Evolutionary conservation across 2,113 vertebrate species (phyloP), one percentile per base, ranked within the genome.

Genomic region (Calyptomena viridis): DNA sequence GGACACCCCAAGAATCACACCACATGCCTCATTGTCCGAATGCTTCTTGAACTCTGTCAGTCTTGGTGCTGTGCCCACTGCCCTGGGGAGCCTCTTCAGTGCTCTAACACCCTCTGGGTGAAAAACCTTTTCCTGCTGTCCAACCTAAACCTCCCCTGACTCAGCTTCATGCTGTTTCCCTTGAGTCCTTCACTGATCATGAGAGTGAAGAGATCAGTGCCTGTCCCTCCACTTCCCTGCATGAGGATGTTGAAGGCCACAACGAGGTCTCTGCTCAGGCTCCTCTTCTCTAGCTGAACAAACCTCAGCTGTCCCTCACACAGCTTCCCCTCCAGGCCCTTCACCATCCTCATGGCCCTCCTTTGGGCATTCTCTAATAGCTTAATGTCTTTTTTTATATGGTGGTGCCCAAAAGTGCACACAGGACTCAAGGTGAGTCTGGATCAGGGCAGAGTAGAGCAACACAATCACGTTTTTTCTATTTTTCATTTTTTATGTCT

Each of bases 271-370:
- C n/a, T n/a, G n/a, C n/a, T n/a, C n/a, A n/a, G n/a, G n/a, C n/a
- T n/a, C n/a, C n/a, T n/a, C 22, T 15, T 37, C 60, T 63, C 21
- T 23, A n/a, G 23, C 52, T 56, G 50, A 73, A 73, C 30, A 56
- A 8, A 56, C 55, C 24, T 66, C 50, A 42, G 30, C 12, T 2
- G 4, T 9, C n/a, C 12, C 31, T 17, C 52, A 24, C 6, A 15
- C 9, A 12, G 39, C 24, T 44, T 74, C 25, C 71, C 31, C 40
- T 56, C 24, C 53, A 56, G 40, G 33, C 11, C 13, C 31, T 74
- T 44, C 31, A 21, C 31, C 30, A 56, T 40, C 4, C 16, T 30
- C 1, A 0, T 55, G 8, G 12, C 35, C 15, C 52, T 67, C 7
- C 31, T 52, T 14, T 50, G 15, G 20, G 35, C 6, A 2, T 8